Evolutionary conservation across 2,888 invertebrate genomes (phyloP).

Genomic region (Philhelius pedissequus): DNA sequence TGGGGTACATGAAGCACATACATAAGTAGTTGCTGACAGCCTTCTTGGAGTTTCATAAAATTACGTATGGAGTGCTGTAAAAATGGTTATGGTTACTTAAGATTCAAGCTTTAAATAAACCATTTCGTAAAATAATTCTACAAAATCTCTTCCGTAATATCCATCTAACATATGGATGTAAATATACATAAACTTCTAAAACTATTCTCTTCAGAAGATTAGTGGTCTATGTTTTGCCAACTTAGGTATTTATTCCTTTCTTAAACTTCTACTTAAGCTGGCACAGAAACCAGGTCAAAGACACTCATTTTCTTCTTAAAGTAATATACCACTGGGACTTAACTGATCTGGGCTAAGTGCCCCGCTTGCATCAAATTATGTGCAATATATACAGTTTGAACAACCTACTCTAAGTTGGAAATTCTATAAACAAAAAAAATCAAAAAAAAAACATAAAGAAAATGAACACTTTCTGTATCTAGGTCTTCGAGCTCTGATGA

Average conservation of each 20-base stretch:
- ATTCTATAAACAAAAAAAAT: not conserved
- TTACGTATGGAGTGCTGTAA: too few species aligned
- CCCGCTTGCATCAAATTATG: constrained; percentile 18
- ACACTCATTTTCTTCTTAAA: constrained; percentile 8
- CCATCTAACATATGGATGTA: too few species aligned
- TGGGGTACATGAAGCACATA: too few species aligned
- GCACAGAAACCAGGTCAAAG: constrained; percentile 15
- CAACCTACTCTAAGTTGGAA: constrained; percentile 4
- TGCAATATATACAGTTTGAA: constrained; percentile 10
- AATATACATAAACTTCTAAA: too few species aligned
- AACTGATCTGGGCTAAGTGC: not conserved
- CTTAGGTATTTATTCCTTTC: not conserved
- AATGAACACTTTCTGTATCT: not conserved
- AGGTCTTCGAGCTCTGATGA: constrained; percentile 3
- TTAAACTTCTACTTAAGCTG: not conserved
- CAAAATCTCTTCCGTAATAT: too few species aligned
- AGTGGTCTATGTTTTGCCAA: not conserved
- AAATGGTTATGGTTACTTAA: too few species aligned
- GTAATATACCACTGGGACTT: not conserved
- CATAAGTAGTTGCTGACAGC: too few species aligned
- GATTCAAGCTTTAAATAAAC: too few species aligned
- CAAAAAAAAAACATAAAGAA: not conserved
- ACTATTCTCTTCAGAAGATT: not conserved
- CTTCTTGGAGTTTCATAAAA: too few species aligned
- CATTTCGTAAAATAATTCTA: too few species aligned